Conservation (phyloP, 2,113 vertebrate species). For the Mastomys coucha region DNA sequence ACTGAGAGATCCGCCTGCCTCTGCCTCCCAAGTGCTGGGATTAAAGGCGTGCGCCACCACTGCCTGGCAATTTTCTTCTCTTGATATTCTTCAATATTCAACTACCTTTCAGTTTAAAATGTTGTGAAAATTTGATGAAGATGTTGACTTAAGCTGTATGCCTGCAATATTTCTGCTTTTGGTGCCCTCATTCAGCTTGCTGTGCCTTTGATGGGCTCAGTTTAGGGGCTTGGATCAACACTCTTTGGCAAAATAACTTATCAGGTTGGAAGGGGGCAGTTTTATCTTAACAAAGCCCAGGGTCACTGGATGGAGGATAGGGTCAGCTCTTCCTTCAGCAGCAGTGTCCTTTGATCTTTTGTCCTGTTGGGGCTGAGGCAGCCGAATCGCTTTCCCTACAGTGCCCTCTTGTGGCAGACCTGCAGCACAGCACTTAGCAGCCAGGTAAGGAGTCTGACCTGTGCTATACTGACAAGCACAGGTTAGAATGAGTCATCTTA, state of each 20-base stretch:
- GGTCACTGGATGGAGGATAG: background rate
- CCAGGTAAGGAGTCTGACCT: background rate
- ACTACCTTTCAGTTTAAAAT: background rate
- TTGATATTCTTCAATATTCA: conserved; percentile 5
- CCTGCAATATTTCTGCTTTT: background rate
- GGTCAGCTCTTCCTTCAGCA: background rate
- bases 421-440: background rate
- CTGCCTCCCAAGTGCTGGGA: no score
- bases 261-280: background rate
- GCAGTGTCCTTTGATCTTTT: background rate
- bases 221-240: background rate
- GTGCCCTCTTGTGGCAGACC: conserved; percentile 62
- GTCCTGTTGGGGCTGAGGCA: background rate
- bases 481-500: background rate
- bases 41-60: no score
- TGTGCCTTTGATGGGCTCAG: background rate
- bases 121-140: background rate
- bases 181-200: background rate
- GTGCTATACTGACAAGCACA: background rate
- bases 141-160: rapidly evolving
- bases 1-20: no score
- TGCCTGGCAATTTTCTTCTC: background rate
- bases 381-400: rapidly evolving
- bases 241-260: background rate
- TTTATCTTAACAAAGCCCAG: background rate